A percentile compares a stretch with the other conserved stretches of the same genome.
Conservation (phyloP, 1,140 invertebrate genomes). For the Trinorchestia longiramus region DNA sequence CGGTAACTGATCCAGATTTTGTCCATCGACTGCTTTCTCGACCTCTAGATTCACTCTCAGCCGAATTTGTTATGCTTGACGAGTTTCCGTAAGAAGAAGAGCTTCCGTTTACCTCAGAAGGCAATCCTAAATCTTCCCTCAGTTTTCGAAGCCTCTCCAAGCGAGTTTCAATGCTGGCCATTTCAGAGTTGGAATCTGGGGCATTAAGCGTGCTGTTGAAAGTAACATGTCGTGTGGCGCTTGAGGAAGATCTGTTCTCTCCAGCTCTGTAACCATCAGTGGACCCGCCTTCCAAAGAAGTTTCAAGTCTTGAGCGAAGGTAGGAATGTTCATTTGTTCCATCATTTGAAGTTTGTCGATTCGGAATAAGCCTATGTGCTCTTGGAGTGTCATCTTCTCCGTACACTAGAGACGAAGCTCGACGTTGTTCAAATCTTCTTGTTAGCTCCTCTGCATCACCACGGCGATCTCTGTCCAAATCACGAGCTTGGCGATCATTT, state of each 20-base stretch:
- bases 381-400: slow-evolving; percentile 40
- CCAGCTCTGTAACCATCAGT: background rate
- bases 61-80: background rate
- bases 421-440: slow-evolving; percentile 27
- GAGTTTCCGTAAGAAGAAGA: slow-evolving; percentile 4
- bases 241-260: background rate
- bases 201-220: slow-evolving; percentile 53
- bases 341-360: slow-evolving; percentile 43
- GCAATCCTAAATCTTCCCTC: slow-evolving; percentile 60
- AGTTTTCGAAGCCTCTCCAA: slow-evolving; percentile 58
- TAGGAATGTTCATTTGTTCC: slow-evolving; percentile 56
- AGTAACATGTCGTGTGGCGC: slow-evolving; percentile 51
- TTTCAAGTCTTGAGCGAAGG: slow-evolving; percentile 49
- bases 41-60: slow-evolving; percentile 30
- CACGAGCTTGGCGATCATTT: slow-evolving; percentile 46
- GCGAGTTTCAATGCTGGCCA: slow-evolving; percentile 61
- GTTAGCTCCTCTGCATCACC: slow-evolving; percentile 37
- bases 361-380: slow-evolving; percentile 26
- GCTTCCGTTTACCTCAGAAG: slow-evolving; percentile 44
- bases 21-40: slow-evolving; percentile 34
- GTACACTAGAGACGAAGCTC: slow-evolving; percentile 36
- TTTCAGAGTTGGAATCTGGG: slow-evolving; percentile 59
- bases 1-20: background rate
- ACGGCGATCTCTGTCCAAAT: slow-evolving; percentile 38
- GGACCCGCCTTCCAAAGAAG: slow-evolving; percentile 2